Evolutionary conservation across 2,888 invertebrate genomes (phyloP), one percentile per base, ranked within the genome.

Genomic region (Mayetiola destructor): DNA sequence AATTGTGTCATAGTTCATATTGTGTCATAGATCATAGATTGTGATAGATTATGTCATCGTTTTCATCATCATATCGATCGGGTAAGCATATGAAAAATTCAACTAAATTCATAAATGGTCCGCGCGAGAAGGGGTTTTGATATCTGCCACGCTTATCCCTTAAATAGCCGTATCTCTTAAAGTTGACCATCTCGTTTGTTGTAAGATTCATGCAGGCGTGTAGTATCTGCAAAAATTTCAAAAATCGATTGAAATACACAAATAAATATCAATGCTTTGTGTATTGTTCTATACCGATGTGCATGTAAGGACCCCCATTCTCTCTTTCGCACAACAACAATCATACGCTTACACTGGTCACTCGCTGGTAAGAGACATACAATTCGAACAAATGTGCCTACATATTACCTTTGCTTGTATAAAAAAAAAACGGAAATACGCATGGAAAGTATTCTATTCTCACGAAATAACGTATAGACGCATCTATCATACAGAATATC

Each of bases 101-200:
- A 60, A 91, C 78, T 35, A 93, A 74, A 73, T 94, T 94, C 67
- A 87, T 77, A 56, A 88, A 77, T 0, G 89, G 84, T 0, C 93
- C 93, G 60, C 90, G 77, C n/a, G 91, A 88, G 68, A 90, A 94
- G 0, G 92, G 92, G 74, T 93, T 94, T 67, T 85, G 82, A 69
- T 90, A 93, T 61, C 85, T 80, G 2, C 93, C 93, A 59, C 87
- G 79, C 67, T 88, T 89, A 69, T 93, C 92, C 57, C 91, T 77
- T 61, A 94, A 71, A 69, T 94, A 93, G 0, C 89, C 85, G 70
- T 93, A 93, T 56, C 92, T 78, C 68, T 90, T 90, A 70, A 88
- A 88, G 74, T 93, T 93, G 69, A 92, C 88, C 86, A 91, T 89
- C 74, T 94, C 93, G 70, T 93, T 94, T 53, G 92, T 92, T 8